phyloP scores from a whole-genome alignment of 2,888 invertebrate species.

The Mesochorus sp. region DNA sequence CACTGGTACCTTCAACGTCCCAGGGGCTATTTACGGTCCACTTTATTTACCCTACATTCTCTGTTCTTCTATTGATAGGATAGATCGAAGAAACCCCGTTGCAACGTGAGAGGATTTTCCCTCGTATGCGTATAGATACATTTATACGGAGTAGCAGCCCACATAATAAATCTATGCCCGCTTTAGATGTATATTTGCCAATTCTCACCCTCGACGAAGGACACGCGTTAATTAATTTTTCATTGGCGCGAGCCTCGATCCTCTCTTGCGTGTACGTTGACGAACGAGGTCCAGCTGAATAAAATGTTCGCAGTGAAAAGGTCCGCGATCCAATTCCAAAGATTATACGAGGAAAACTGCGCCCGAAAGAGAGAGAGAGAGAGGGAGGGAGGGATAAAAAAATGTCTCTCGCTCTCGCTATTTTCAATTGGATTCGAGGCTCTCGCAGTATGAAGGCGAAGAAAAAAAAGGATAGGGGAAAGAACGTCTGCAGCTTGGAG shows the following conservation, averaged over 20 bases:
- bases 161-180: background rate
- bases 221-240: constrained; percentile 29
- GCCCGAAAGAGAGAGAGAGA: background rate
- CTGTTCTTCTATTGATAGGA: constrained; percentile 36
- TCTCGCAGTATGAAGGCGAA: background rate
- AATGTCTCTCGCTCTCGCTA: constrained; percentile 4
- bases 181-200: constrained; percentile 4
- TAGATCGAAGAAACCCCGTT: constrained; percentile 13
- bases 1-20: constrained; percentile 32
- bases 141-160: background rate
- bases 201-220: background rate
- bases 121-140: background rate
- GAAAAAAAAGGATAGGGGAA: background rate
- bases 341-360: background rate
- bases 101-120: background rate
- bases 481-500: background rate
- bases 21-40: constrained; percentile 38
- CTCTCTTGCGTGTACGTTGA: background rate
- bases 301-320: background rate
- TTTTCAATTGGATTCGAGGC: constrained; percentile 14
- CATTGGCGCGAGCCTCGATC: constrained; percentile 26
- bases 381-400: background rate
- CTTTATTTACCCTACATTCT: constrained; percentile 8
- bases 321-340: constrained; percentile 13
- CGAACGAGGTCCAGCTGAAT: background rate